Evolutionary conservation across 2,888 invertebrate species (phyloP).

Genomic region (Drosophila ochracea): DNA sequence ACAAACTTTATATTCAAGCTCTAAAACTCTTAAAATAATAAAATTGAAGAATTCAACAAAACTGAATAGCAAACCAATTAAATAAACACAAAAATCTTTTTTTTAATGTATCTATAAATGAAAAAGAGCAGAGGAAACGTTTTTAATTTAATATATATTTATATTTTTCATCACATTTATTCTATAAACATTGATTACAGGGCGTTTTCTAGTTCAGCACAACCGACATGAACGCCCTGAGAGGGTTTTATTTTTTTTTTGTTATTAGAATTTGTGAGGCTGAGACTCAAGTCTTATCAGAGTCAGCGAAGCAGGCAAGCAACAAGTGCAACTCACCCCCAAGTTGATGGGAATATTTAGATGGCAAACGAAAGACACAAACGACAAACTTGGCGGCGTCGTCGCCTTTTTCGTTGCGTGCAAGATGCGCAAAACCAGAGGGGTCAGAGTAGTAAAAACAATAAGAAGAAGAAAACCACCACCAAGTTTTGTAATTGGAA

Average conservation of each 20-base stretch:
- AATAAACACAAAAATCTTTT: background rate
- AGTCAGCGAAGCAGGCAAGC: constrained; percentile 40
- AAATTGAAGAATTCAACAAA: background rate
- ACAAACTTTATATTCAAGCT: background rate
- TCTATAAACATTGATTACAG: background rate
- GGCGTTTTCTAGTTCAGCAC: background rate
- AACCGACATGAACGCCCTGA: background rate
- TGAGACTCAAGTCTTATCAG: constrained; percentile 65
- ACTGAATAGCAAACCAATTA: background rate
- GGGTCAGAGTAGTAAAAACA: background rate
- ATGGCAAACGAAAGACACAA: constrained; percentile 72
- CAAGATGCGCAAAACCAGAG: constrained; percentile 28
- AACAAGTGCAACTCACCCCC: constrained; percentile 50
- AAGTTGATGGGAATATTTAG: constrained; percentile 37
- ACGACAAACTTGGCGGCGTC: constrained; percentile 61
- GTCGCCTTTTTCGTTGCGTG: constrained; percentile 57
- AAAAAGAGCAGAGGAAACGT: background rate
- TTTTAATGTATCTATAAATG: background rate
- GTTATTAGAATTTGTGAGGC: constrained; percentile 25
- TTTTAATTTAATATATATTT: background rate
- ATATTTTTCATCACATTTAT: background rate
- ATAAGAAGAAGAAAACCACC: constrained; percentile 60
- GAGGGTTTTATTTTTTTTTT: constrained; percentile 4
- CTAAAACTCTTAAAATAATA: background rate
- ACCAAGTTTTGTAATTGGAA: constrained; percentile 68